phyloP scores from a whole-genome alignment of 2,888 invertebrate genomes.

The Sceliomorpha sp. region DNA sequence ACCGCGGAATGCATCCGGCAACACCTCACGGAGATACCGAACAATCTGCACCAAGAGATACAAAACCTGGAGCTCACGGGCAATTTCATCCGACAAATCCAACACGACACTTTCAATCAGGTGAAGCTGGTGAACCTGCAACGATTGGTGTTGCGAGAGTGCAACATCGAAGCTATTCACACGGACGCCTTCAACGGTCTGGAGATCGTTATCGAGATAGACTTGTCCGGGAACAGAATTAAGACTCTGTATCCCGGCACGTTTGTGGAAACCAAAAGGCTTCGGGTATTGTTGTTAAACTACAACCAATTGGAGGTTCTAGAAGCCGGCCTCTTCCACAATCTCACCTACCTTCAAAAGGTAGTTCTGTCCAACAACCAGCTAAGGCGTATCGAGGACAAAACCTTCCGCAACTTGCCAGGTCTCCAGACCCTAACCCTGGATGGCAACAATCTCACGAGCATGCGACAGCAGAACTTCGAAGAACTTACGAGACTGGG shows the following conservation, averaged over 20 bases:
- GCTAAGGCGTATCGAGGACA: constrained; percentile 85
- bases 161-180: constrained; percentile 87
- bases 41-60: constrained; percentile 85
- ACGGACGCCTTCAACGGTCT: constrained; percentile 88
- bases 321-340: constrained; percentile 88
- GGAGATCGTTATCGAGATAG: constrained; percentile 89
- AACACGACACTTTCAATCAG: constrained; percentile 85
- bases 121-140: constrained; percentile 90
- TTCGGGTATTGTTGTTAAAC: constrained; percentile 87
- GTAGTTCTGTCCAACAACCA: constrained; percentile 89
- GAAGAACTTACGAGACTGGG: constrained; percentile 85
- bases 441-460: constrained; percentile 87
- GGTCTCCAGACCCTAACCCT: constrained; percentile 86
- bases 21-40: constrained; percentile 86
- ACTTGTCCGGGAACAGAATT: constrained; percentile 88
- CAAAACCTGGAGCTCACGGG: constrained; percentile 85
- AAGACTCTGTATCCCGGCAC: constrained; percentile 85
- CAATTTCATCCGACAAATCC: constrained; percentile 85
- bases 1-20: constrained; percentile 89
- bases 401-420: constrained; percentile 87
- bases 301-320: constrained; percentile 88
- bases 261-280: constrained; percentile 86
- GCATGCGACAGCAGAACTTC: constrained; percentile 85
- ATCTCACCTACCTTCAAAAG: constrained; percentile 87
- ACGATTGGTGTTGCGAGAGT: constrained; percentile 88